Conservation (phyloP, 2,888 invertebrate species). For the Julus scandinavius region DNA sequence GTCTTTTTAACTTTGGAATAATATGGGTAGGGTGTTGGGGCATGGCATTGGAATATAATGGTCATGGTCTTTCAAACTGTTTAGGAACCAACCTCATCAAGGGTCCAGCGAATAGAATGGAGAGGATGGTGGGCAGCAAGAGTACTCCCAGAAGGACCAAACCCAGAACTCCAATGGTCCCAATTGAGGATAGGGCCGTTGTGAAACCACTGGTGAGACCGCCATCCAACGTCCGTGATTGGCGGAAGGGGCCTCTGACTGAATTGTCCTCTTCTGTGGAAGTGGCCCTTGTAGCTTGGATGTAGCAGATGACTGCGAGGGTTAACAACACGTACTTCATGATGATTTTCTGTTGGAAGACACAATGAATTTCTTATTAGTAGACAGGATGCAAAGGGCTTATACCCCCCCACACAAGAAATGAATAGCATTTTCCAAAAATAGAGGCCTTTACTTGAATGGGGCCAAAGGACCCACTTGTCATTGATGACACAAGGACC, state of each 20-base stretch:
- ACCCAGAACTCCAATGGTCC: conserved; percentile 55
- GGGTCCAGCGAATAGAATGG: conserved; percentile 44
- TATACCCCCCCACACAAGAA: no score
- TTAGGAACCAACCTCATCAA: background rate
- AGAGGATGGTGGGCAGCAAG: conserved; percentile 50
- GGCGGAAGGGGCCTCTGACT: no score
- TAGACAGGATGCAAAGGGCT: no score
- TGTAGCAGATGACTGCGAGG: conserved; percentile 30
- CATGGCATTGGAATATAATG: no score
- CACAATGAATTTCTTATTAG: no score
- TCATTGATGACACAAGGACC: no score
- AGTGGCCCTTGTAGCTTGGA: background rate
- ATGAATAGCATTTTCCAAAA: no score
- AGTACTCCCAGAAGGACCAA: conserved; percentile 53
- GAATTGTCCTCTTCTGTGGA: background rate
- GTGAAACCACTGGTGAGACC: conserved; percentile 55
- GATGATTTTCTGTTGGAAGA: background rate
- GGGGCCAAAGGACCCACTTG: background rate
- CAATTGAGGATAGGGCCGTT: conserved; percentile 53
- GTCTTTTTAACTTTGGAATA: no score
- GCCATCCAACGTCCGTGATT: conserved; percentile 47
- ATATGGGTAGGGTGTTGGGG: no score
- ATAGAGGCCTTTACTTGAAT: no score
- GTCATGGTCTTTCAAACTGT: no score
- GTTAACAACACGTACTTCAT: conserved; percentile 40